These are phyloP conservation scores for Lutjanus erythropterus DNA, from an alignment of 2,113 vertebrate species.

Conservation along the genomic window DNA sequence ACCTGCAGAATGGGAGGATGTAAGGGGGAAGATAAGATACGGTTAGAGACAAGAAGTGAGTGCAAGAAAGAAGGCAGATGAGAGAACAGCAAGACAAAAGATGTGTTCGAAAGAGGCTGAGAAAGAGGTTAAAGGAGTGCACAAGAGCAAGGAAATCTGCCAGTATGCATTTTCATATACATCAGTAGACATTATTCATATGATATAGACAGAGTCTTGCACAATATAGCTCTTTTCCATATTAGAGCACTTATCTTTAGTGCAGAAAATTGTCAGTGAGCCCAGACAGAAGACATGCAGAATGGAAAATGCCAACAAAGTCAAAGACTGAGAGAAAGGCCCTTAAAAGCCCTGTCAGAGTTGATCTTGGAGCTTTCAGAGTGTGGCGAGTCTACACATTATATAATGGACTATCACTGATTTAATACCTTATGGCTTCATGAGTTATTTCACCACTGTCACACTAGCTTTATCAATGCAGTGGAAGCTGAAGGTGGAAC, in stretches of 20 bases:
- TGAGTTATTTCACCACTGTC: conserved; percentile 20
- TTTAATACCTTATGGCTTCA: conserved; percentile 1
- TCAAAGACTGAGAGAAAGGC: conserved; percentile 16
- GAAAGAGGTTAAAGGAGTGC: background rate
- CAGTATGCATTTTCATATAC: conserved; percentile 6
- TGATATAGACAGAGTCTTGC: conserved; percentile 9
- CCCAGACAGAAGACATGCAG: conserved; percentile 19
- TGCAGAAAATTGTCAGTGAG: conserved; percentile 28
- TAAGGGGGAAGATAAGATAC: conserved; percentile 40
- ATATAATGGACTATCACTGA: conserved; percentile 20
- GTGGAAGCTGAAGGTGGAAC: background rate
- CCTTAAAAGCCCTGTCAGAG: conserved; percentile 32
- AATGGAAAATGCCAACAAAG: conserved; percentile 45
- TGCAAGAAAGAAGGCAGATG: background rate
- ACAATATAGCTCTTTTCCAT: conserved; percentile 21
- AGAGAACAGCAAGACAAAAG: conserved; percentile 17
- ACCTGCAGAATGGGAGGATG: conserved; percentile 86
- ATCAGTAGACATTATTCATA: conserved; percentile 29
- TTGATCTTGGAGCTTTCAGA: conserved; percentile 17
- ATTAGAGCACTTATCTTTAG: conserved; percentile 42
- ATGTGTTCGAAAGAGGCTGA: conserved; percentile 7
- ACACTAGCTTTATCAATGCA: background rate
- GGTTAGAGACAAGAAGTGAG: conserved; percentile 37
- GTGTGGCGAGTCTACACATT: conserved; percentile 7
- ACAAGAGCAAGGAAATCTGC: background rate